Base-by-base conservation (phyloP, 2,113 vertebrate genomes). In the Sturnus vulgaris region DNA sequence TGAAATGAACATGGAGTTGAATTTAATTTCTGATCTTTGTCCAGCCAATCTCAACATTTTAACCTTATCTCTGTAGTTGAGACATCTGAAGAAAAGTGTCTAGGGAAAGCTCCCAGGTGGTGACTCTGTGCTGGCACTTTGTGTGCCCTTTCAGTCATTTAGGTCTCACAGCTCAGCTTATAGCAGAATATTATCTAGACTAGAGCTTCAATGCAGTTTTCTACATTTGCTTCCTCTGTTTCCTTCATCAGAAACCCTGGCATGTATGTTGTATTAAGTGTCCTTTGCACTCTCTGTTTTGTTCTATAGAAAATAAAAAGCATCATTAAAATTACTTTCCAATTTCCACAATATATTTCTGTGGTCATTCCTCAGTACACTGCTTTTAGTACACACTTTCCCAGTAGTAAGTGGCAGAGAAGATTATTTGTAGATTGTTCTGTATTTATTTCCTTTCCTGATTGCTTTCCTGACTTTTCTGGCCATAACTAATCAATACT, bases 11-110 rank as follows among this genome's bases (percentile, higher is more conserved):
- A 61, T 64, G 88, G 46, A 96, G 79, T 82, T 82, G 82, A 92
- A 96, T 95, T 94, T 93, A 86, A 92, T 95, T 95, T 94, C 93
- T 95, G 77, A 93, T 96, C 94, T 90, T 92, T 96, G 90, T 91
- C 79, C 92, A 95, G 61, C 46, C 77, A 90, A 68, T 92, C 70
- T 95, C 86, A 95, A 85, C 91, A 94, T 96, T 95, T 97, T 96
- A 97, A 97, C 80, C 89, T 96, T 95, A 80, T 79, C 37, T 96
- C 87, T 92, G 86, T 92, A 95, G 85, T 31, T 88, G 85, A 93
- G 53, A 95, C 75, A 82, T 95, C 93, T 95, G 88, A 96, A 93
- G 93, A 78, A 88, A 92, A 82, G 53, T 37, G 60, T 88, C 90
- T 95, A 80, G 88, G 86, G 89, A 94, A 92, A 96, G 87, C 76